Evolutionary conservation across 2,888 invertebrate species (phyloP), one percentile per base, ranked within the genome.

Genomic region (Trissoscelio sp.): DNA sequence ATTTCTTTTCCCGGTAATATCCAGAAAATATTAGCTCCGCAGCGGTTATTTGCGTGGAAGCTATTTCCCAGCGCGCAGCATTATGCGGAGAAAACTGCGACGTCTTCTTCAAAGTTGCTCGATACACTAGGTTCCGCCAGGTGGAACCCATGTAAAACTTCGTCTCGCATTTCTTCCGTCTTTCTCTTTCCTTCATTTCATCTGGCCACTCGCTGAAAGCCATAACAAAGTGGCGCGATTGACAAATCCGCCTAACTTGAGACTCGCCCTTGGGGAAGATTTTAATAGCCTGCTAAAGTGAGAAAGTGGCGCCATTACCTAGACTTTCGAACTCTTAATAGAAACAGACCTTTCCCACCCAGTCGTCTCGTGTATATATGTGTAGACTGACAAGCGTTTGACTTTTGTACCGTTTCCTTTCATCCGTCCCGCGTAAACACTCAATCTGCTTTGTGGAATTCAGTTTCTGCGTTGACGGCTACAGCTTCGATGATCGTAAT

Each of bases 311-410:
- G 79, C 67, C 60, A 55, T 79, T 67, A 58, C 60, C 66, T 74
- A 74, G 79, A 74, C 73, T 79, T 74, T 73, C 69, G 46, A 74
- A 79, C 73, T 74, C 69, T 69, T 74, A 74, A 79, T 74, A 79
- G 79, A 69, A 74, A 53, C 64, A 62, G 57, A 64, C 37, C 60
- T 74, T 72, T 62, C 55, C 57, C 74, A 69, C 73, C 62, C 44
- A 64, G 69, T 53, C 57, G 24, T 11, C 24, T 62, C 7, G 20
- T 16, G 42, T 57, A 16, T 53, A 20, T 9, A 22, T n/a, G 37
- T 58, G 22, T 14, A 44, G 37, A 57, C 64, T 24, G 64, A 64
- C 74, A 57, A 44, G 12, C 64, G 39, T 48, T 66, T 64, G 64
- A 74, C 64, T 74, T 48, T 66, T 48, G 74, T 24, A 18, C 46